These are phyloP conservation scores for Iselma pallidipennis DNA, from an alignment of 2,888 invertebrate species.

Conservation along the genomic window DNA sequence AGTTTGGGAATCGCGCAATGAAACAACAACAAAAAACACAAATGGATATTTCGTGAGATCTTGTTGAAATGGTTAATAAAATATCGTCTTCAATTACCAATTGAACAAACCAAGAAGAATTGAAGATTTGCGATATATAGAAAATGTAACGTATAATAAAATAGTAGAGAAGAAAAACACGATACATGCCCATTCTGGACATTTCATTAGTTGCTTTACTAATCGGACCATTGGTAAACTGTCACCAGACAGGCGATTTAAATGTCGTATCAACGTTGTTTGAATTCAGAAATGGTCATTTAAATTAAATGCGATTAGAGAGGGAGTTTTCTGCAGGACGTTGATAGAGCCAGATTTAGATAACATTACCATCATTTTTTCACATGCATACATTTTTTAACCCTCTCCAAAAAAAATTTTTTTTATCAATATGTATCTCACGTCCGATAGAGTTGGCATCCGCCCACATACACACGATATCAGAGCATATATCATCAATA, in stretches of 20 bases:
- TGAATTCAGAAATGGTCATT: not conserved
- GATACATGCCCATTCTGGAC: conserved; percentile 28
- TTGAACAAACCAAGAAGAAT: conserved; percentile 1
- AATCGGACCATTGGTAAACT: conserved; percentile 45
- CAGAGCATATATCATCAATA: conserved; percentile 47
- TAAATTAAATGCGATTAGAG: not conserved
- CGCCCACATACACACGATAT: conserved; percentile 43
- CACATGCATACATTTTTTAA: too few species aligned
- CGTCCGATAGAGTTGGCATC: conserved; percentile 49
- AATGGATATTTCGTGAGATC: conserved; percentile 11
- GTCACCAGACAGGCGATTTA: conserved; percentile 28
- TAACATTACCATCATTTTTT: conserved; percentile 23
- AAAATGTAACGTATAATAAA: conserved; percentile 22
- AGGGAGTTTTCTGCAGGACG: not conserved
- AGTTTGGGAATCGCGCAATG: not conserved
- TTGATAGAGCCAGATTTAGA: conserved; percentile 27
- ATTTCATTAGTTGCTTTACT: conserved; percentile 47
- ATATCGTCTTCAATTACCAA: conserved; percentile 9
- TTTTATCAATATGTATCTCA: conserved; percentile 48
- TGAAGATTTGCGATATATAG: conserved; percentile 19
- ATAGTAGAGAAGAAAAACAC: conserved; percentile 9
- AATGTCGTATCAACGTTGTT: conserved; percentile 2
- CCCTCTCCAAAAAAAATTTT: too few species aligned
- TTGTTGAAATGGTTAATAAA: conserved; percentile 4
- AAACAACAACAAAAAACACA: conserved; percentile 7